Percentiles rank a stretch among this genome's conserved stretches.
Evolutionary conservation across 92 coral and sea anemone genomes (phyloP).

Genomic region (Scolanthus callimorphus): DNA sequence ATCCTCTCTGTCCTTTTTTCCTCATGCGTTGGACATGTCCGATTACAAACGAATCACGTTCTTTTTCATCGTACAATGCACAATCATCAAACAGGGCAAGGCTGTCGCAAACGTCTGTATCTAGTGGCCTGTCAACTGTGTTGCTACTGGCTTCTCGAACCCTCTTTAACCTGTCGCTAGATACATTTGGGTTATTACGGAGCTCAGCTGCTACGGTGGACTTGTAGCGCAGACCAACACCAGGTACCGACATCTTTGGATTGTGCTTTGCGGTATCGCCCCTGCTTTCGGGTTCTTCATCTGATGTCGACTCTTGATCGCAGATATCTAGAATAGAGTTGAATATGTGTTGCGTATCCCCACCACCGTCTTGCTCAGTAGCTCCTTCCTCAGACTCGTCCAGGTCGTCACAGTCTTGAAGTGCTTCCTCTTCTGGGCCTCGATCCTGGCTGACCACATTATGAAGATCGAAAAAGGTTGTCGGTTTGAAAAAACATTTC

Average conservation of each 20-base stretch:
- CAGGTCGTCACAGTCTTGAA: not conserved
- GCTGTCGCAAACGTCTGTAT: conserved; percentile 20
- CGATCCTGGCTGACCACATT: too few species aligned
- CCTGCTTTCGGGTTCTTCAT: not conserved
- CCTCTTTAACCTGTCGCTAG: too few species aligned
- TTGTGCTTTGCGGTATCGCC: too few species aligned
- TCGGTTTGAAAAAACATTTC: conserved; percentile 7
- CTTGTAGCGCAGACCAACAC: too few species aligned
- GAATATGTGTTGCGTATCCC: not conserved
- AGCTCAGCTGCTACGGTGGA: too few species aligned
- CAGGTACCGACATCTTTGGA: too few species aligned
- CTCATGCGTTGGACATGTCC: conserved; percentile 42
- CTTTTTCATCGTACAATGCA: conserved; percentile 27
- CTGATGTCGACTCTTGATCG: not conserved
- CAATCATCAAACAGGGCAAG: conserved; percentile 56
- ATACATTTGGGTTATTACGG: too few species aligned
- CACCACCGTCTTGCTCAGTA: not conserved
- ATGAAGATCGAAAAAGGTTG: conserved; percentile 30
- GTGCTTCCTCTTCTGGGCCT: not conserved
- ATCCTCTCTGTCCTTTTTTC: conserved; percentile 45
- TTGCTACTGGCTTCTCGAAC: too few species aligned
- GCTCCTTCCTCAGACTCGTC: not conserved
- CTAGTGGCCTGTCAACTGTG: not conserved
- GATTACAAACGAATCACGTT: conserved; percentile 1
- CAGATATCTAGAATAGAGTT: not conserved